These are phyloP conservation scores for Myocastor coypus DNA, from an alignment of 2,113 vertebrate species.

Conservation along the genomic window DNA sequence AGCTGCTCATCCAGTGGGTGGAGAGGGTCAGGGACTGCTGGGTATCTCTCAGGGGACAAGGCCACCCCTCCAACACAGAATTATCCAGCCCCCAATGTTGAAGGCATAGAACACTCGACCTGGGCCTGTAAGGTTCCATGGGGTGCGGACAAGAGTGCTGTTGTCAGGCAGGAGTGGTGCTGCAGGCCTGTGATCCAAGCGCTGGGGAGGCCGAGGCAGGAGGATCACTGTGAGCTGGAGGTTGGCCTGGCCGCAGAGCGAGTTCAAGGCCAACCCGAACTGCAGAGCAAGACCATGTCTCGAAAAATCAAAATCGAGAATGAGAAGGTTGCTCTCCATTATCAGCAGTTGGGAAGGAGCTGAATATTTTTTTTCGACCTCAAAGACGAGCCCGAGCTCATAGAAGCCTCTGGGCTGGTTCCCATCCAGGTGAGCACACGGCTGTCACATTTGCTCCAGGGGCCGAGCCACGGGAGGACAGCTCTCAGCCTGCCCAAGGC, in stretches of 20 bases:
- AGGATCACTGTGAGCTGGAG: not conserved
- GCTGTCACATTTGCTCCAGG: not conserved
- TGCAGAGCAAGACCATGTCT: not conserved
- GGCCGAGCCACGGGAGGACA: not conserved
- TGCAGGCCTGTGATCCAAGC: not conserved
- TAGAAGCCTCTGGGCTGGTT: not conserved
- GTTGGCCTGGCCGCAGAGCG: not conserved
- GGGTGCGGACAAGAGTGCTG: accelerated
- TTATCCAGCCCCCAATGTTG: accelerated
- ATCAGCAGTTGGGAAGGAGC: not conserved
- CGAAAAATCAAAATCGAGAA: not conserved
- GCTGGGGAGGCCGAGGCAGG: not conserved
- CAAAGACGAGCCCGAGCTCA: not conserved
- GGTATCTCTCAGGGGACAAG: accelerated
- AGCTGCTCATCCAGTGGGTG: not conserved
- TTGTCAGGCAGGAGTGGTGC: not conserved
- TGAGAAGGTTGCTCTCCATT: not conserved
- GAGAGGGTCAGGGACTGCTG: not conserved
- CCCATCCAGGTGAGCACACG: not conserved
- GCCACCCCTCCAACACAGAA: not conserved
- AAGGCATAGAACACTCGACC: accelerated
- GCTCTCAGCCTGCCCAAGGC: not conserved
- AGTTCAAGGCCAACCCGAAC: not conserved
- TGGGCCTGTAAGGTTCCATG: accelerated
- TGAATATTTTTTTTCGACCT: no score